Evolutionary conservation across 2,113 vertebrate species (phyloP).

Genomic region (Isurus oxyrinchus): DNA sequence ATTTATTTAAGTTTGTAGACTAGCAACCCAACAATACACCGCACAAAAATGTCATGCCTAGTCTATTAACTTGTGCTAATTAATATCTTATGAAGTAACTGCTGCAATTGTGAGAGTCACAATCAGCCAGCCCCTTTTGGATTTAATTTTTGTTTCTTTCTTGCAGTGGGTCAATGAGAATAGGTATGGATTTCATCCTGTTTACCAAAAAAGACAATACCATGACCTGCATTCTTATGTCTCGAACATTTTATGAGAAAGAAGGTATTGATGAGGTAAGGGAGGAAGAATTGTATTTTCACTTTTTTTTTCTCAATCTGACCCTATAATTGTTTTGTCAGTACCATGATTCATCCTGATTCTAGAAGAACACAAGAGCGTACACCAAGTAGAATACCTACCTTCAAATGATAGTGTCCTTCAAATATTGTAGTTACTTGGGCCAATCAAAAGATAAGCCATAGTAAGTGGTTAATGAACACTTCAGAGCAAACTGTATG

Average conservation of each 20-base stretch:
- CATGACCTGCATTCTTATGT: conserved; percentile 89
- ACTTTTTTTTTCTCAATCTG: not conserved
- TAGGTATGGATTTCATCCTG: conserved; percentile 95
- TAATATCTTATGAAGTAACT: not conserved
- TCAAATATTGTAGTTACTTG: not conserved
- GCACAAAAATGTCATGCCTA: not conserved
- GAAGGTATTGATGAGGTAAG: conserved; percentile 95
- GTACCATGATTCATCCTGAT: not conserved
- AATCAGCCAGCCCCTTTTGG: not conserved
- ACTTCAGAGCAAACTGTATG: not conserved
- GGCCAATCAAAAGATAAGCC: not conserved
- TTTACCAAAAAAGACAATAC: conserved; percentile 86
- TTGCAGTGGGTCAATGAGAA: conserved; percentile 89
- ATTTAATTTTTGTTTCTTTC: conserved; percentile 16
- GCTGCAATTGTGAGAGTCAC: not conserved
- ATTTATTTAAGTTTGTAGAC: not conserved
- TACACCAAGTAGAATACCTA: not conserved
- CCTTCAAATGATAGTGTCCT: not conserved
- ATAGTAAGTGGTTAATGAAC: not conserved
- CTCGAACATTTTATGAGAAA: conserved; percentile 93
- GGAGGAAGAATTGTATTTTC: not conserved
- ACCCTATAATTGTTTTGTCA: not conserved
- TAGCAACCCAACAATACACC: not conserved
- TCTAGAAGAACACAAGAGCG: not conserved
- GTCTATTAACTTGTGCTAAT: not conserved